Conservation (phyloP, 2,113 vertebrate genomes). For the Scatophagus argus region DNA sequence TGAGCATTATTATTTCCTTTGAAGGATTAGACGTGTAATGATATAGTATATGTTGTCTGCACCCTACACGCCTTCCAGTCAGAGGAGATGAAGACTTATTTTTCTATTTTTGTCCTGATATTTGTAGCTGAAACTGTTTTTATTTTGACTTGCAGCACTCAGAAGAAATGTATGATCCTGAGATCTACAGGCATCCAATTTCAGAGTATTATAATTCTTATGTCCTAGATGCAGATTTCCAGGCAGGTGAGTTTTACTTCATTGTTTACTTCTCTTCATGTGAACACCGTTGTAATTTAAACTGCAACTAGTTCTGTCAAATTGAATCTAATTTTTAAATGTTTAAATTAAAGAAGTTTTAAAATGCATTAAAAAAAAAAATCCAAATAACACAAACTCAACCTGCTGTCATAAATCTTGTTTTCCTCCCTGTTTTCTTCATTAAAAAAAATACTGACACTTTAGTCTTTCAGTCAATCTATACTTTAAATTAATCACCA, state of each 20-base stretch:
- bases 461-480: conserved; percentile 1
- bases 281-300: background rate
- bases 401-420: background rate
- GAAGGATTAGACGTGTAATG: background rate
- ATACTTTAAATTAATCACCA: conserved; percentile 18
- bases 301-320: background rate
- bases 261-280: background rate
- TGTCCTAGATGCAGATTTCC: conserved; percentile 92
- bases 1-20: background rate
- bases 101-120: background rate
- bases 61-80: background rate
- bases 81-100: no score
- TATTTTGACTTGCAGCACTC: conserved; percentile 84
- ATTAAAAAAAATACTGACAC: background rate
- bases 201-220: conserved; percentile 95
- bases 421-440: background rate
- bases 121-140: conserved; percentile 55
- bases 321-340: background rate
- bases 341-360: conserved; percentile 5
- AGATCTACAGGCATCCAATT: conserved; percentile 92
- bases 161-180: conserved; percentile 95
- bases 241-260: conserved; percentile 88
- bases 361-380: background rate
- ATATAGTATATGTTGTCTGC: background rate
- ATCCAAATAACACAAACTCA: background rate